phyloP scores from a whole-genome alignment of 2,888 invertebrate species.

The Nasonovia ribisnigri region DNA sequence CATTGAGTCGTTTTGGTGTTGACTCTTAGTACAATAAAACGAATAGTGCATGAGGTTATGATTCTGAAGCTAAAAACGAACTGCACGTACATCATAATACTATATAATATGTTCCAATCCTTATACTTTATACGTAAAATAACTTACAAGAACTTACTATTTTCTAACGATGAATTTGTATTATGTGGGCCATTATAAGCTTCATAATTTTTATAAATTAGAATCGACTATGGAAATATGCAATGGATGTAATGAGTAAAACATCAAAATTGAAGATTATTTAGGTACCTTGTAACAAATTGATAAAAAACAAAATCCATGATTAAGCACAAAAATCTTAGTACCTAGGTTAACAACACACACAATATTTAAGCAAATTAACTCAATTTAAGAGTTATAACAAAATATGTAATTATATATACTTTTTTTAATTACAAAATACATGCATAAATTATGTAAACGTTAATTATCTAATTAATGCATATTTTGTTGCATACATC shows the following conservation, averaged over 20 bases:
- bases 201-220: background rate
- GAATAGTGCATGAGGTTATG: background rate
- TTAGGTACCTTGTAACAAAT: background rate
- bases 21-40: background rate
- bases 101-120: background rate
- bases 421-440: background rate
- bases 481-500: background rate
- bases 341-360: background rate
- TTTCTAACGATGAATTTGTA: background rate
- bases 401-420: background rate
- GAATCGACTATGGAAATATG: too few species aligned
- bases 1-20: background rate
- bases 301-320: too few species aligned
- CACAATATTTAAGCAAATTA: background rate
- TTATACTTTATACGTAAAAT: background rate
- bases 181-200: background rate
- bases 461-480: background rate
- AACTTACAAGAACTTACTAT: background rate
- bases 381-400: background rate
- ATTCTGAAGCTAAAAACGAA: background rate
- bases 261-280: background rate
- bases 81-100: background rate
- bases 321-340: background rate
- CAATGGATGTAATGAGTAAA: background rate
- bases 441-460: background rate